These are phyloP conservation scores for Scaptomyza flava DNA, from an alignment of 2,888 invertebrate species.

Conservation along the genomic window DNA sequence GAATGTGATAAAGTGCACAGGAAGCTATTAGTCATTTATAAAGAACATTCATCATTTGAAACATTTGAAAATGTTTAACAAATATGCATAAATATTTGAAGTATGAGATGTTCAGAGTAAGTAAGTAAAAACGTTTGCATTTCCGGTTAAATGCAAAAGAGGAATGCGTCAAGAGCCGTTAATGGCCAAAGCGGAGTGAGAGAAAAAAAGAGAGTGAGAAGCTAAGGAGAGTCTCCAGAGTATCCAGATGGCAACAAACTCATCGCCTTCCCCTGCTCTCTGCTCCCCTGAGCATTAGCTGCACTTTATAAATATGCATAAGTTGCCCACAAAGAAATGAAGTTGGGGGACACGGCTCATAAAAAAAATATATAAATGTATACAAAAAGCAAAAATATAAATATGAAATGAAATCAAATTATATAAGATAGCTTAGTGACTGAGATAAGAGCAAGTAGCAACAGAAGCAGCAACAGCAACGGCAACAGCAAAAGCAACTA, in stretches of 20 bases:
- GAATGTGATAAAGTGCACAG: conserved; percentile 36
- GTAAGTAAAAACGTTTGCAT: conserved; percentile 70
- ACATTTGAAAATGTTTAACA: conserved; percentile 37
- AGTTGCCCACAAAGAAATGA: conserved; percentile 18
- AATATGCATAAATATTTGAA: conserved; percentile 19
- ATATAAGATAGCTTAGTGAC: conserved; percentile 52
- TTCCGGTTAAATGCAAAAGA: conserved; percentile 70
- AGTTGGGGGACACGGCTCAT: conserved; percentile 36
- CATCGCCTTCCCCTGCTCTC: conserved; percentile 1
- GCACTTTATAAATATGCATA: conserved; percentile 71
- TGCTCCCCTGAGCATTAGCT: conserved; percentile 41
- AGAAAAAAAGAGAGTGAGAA: not conserved
- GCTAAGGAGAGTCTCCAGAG: conserved; percentile 7
- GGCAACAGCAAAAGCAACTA: not conserved
- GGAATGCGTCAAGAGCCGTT: conserved; percentile 56
- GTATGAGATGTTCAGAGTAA: conserved; percentile 58
- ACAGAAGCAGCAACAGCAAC: not conserved
- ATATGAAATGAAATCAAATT: conserved; percentile 37
- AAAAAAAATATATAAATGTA: conserved; percentile 29
- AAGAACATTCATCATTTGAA: conserved; percentile 45
- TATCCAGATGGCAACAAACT: conserved; percentile 24
- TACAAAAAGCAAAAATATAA: conserved; percentile 27
- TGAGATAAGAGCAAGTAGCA: conserved; percentile 1
- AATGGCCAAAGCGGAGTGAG: conserved; percentile 40
- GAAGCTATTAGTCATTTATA: conserved; percentile 55